Conservation (phyloP, 1,140 invertebrate species). For the Diuraphis noxia region DNA sequence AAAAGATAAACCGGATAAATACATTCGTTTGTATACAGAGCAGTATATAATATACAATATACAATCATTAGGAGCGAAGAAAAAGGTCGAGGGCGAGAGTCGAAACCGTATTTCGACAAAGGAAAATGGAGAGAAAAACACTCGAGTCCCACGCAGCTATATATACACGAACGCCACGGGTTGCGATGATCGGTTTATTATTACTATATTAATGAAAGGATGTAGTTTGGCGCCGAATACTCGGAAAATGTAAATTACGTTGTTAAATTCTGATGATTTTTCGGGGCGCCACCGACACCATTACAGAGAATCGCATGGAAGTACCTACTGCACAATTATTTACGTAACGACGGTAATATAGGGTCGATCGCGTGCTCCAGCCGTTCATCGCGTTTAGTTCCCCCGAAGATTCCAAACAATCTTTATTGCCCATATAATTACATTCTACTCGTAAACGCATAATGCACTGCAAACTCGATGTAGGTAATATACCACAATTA, state of each 20-base stretch:
- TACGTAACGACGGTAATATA: background rate
- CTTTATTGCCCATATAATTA: no score
- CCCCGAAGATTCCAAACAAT: background rate
- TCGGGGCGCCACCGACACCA: background rate
- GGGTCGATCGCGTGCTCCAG: background rate
- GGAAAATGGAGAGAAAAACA: background rate
- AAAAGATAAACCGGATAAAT: background rate
- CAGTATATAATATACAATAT: background rate
- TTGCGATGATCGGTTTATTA: slow-evolving; percentile 14
- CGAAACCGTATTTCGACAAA: background rate
- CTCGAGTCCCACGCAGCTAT: background rate
- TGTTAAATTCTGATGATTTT: slow-evolving; percentile 30
- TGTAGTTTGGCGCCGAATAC: background rate
- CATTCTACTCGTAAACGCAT: background rate
- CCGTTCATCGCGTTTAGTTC: background rate
- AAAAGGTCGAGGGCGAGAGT: background rate
- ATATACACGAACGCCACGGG: no score
- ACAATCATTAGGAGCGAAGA: background rate
- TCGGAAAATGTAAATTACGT: background rate
- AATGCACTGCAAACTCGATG: background rate
- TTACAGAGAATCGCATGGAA: background rate
- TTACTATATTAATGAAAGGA: background rate
- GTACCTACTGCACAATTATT: background rate
- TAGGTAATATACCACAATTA: background rate
- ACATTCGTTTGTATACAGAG: background rate